Evolutionary conservation across 2,113 vertebrate genomes (phyloP), one percentile per base, ranked within the genome.

Genomic region (Scartelaos histophorus): DNA sequence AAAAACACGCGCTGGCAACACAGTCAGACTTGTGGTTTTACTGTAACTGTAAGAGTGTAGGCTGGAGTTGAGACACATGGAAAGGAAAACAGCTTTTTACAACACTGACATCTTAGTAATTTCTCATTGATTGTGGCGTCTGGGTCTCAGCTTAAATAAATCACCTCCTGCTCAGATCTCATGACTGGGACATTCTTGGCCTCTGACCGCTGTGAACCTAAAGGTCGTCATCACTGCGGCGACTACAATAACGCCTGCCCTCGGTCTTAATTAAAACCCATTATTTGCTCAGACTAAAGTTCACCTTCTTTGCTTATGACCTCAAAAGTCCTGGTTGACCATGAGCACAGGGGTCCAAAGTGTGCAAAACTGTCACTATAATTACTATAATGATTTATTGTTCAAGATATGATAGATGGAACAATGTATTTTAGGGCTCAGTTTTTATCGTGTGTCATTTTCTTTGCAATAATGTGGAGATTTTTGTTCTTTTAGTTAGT

Each of bases 181-280:
- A 43, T 73, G 81, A 81, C 81, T 80, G 62, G 79, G 70, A 81
- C 81, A 91, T 91, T 92, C 88, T 70, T 91, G 68, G 89, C 85
- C 88, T 88, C 60, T 76, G 81, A 88, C 85, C 86, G 58, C 70
- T 25, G 46, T 43, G 21, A 70, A 79, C 75, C 73, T 68, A 62
- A 74, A 79, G 85, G 88, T 86, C 75, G 3, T 75, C 68, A 21
- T 87, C 81, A 22, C 88, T 82, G 57, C 81, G 86, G 83, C 84
- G 86, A 91, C 85, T 73, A 68, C 80, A 84, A 69, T 7, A 51
- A 69, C 69, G 34, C 34, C 61, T 16, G 13, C 43, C 53, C 74
- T 90, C 81, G 10, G 65, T 84, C 83, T 83, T 89, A 86, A 89
- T 91, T 90, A 90, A 89, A 90, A 88, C 75, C 60, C 82, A 82